Evolutionary conservation across 2,113 vertebrate species (phyloP).

Genomic region (Stomatorhinus ivindoensis): DNA sequence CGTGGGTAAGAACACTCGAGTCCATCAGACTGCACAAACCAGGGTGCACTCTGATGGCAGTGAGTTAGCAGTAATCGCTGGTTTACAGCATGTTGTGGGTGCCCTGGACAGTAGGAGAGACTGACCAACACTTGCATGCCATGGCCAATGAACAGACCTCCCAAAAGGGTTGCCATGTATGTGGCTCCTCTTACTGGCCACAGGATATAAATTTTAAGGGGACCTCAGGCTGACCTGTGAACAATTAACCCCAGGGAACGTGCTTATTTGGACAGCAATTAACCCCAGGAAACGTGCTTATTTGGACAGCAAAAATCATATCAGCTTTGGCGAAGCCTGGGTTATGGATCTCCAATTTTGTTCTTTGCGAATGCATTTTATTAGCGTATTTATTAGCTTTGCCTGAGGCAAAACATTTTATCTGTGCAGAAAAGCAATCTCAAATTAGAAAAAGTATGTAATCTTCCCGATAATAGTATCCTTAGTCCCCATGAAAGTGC

Average conservation of each 20-base stretch:
- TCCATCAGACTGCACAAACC: background rate
- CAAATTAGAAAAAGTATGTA: background rate
- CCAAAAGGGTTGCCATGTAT: background rate
- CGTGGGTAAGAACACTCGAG: background rate
- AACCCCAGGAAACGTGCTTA: background rate
- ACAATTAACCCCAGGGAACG: background rate
- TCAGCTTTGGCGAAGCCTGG: background rate
- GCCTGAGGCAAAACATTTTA: background rate
- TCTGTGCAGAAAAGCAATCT: background rate
- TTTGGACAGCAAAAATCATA: slow-evolving; percentile 4
- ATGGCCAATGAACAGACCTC: background rate
- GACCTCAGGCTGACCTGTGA: background rate
- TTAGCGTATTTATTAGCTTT: background rate
- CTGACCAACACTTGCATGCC: background rate
- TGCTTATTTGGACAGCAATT: background rate
- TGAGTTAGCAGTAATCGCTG: background rate
- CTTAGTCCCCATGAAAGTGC: background rate
- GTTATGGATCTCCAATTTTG: background rate
- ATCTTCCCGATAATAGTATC: background rate
- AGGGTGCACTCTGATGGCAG: background rate
- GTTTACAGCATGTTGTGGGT: background rate
- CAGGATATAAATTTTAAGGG: background rate
- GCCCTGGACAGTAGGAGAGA: background rate
- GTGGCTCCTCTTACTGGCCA: background rate
- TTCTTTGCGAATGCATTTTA: background rate